These are phyloP conservation scores for Pseudopleuronectes americanus DNA, from an alignment of 2,797 vertebrate species.

Conservation along the genomic window DNA sequence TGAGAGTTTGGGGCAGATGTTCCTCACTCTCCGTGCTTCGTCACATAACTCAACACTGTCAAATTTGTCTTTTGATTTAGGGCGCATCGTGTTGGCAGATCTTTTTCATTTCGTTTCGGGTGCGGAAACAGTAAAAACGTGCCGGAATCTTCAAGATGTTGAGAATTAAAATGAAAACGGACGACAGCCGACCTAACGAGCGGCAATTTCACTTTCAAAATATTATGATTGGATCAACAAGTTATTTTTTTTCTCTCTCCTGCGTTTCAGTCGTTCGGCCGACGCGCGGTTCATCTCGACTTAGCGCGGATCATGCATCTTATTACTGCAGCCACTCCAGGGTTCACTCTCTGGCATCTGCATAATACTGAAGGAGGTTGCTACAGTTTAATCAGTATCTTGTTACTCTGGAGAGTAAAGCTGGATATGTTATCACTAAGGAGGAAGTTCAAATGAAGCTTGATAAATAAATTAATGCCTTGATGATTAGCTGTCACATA, in stretches of 20 bases:
- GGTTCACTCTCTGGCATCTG: slow-evolving; percentile 78
- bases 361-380: slow-evolving; percentile 82
- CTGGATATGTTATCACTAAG: slow-evolving; percentile 85
- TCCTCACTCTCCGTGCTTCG: slow-evolving; percentile 73
- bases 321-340: slow-evolving; percentile 77
- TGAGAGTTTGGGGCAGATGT: slow-evolving; percentile 84
- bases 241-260: slow-evolving; percentile 37
- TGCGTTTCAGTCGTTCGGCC: slow-evolving; percentile 53
- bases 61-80: slow-evolving; percentile 72
- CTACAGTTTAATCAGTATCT: slow-evolving; percentile 85
- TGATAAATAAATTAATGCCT: slow-evolving; percentile 86
- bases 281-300: slow-evolving; percentile 63
- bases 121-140: slow-evolving; percentile 45
- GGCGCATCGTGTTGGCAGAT: slow-evolving; percentile 31
- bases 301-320: slow-evolving; percentile 75
- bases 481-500: slow-evolving; percentile 86
- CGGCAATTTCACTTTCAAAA: slow-evolving; percentile 39
- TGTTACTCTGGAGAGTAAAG: slow-evolving; percentile 82
- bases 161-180: slow-evolving; percentile 35
- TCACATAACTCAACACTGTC: slow-evolving; percentile 79
- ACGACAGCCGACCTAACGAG: slow-evolving; percentile 14
- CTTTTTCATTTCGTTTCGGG: slow-evolving; percentile 39
- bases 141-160: slow-evolving; percentile 31
- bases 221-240: slow-evolving; percentile 67
- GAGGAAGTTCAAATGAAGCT: slow-evolving; percentile 85